Base-by-base conservation (phyloP, 35 echinoderm and acorn worm species). In the Nesometra sesokonis region DNA sequence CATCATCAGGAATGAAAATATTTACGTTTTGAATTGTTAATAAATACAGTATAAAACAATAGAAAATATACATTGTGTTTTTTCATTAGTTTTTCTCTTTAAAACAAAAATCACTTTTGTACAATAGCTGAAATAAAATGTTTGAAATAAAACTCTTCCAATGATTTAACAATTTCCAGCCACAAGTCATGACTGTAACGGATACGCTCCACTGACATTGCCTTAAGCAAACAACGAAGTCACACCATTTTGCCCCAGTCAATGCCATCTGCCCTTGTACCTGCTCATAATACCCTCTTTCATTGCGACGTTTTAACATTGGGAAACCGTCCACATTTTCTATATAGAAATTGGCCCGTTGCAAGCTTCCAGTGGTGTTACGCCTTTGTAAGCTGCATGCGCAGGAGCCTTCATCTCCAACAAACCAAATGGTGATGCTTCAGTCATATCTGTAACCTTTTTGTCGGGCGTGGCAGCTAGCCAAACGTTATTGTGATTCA, bases 41-140 rank as follows among this genome's bases (percentile, higher is more conserved):
- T 82, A 35, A 35, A 82, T 82, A 11, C 30, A 82, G 21, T 31
- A 33, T 82, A 33, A 8, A 31, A 82, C 9, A 82, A n/a, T n/a
- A n/a, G n/a, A n/a, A n/a, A n/a, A n/a, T n/a, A n/a, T n/a, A n/a
- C n/a, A n/a, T n/a, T n/a, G n/a, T n/a, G n/a, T n/a, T n/a, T n/a
- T n/a, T 82, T 82, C 35, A 33, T 82, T 9, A 9, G 35, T 82
- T 82, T 82, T 33, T 11, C 34, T 5, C 32, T 82, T 82, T 34
- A 33, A 35, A 35, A 82, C 9, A 33, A 33, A 82, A 31, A 33
- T 7, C 8, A 33, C 80, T 27, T 33, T 35, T 82, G 15, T 11
- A 82, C 35, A 35, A 82, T 82, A 35, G 80, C 80, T 82, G 80
- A 32, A 82, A 82, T 82, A 82, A 82, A 82, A 35, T 82, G 80